A percentile compares a stretch with the other conserved stretches of the same genome.
Conservation (phyloP, 2,113 vertebrate species). For the Phrynosoma blainvillii region DNA sequence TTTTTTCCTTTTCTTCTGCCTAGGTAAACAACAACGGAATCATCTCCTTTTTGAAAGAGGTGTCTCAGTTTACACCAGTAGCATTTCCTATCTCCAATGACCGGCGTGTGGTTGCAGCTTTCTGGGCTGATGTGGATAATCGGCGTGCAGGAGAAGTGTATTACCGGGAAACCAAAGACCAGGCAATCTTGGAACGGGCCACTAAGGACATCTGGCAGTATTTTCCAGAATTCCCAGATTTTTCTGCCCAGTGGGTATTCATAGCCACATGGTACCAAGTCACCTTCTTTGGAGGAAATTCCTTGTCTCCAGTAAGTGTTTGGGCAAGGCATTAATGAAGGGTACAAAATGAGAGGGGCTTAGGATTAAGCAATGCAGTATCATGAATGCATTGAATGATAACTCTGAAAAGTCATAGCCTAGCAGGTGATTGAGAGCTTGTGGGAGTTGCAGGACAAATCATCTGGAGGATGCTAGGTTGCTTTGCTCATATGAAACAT, state of each 20-base stretch:
- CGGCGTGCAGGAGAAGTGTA: slow-evolving; percentile 87
- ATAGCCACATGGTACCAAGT: slow-evolving; percentile 92
- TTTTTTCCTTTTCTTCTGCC: not conserved
- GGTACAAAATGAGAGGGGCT: not conserved
- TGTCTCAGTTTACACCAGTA: slow-evolving; percentile 95
- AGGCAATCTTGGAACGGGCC: slow-evolving; percentile 78
- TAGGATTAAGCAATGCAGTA: not conserved
- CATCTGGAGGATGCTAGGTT: not conserved
- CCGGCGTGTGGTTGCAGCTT: slow-evolving; percentile 92
- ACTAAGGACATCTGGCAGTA: slow-evolving; percentile 83
- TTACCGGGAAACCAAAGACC: slow-evolving; percentile 88
- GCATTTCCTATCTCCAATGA: slow-evolving; percentile 98
- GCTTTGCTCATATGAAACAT: not conserved
- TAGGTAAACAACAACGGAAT: slow-evolving; percentile 99
- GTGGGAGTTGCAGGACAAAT: not conserved
- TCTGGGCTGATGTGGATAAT: slow-evolving; percentile 98
- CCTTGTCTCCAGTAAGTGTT: slow-evolving; percentile 86
- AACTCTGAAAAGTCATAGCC: not conserved
- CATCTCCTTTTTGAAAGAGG: slow-evolving; percentile 95
- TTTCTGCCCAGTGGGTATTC: slow-evolving; percentile 89
- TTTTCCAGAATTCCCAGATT: slow-evolving; percentile 87
- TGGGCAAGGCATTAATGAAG: not conserved
- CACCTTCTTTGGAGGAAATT: slow-evolving; percentile 94
- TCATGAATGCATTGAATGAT: not conserved
- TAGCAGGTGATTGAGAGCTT: not conserved